phyloP scores from a whole-genome alignment of 2,113 vertebrate genomes.

The Pycnonotus jocosus region DNA sequence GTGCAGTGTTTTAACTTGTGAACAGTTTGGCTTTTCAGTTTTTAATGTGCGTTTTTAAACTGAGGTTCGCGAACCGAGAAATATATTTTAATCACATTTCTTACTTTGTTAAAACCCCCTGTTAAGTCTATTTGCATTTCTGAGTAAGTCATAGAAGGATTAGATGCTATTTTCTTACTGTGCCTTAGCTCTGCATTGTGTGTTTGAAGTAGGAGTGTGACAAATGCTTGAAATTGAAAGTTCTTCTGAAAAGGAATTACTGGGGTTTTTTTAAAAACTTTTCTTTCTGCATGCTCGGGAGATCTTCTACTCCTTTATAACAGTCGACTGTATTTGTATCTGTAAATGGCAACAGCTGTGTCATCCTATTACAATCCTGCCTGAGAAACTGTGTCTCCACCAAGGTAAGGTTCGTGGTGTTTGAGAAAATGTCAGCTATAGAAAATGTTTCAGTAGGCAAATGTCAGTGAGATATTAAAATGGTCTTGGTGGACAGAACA shows the following conservation, averaged over 20 bases:
- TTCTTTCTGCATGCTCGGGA: not conserved
- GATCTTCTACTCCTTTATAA: not conserved
- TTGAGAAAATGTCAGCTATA: not conserved
- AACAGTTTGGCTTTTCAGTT: not conserved
- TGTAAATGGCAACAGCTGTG: not conserved
- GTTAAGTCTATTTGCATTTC: not conserved
- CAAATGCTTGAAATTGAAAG: conserved; percentile 2
- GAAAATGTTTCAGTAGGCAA: not conserved
- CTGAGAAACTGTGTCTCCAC: not conserved
- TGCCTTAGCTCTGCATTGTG: not conserved
- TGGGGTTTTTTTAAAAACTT: not conserved
- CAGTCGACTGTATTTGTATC: not conserved
- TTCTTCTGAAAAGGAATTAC: not conserved
- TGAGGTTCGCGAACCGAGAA: not conserved
- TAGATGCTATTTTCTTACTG: not conserved
- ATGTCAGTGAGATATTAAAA: not conserved
- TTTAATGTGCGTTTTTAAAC: not conserved
- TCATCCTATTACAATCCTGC: not conserved
- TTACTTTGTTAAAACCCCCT: not conserved
- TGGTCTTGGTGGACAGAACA: not conserved
- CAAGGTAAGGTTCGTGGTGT: not conserved
- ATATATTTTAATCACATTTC: not conserved
- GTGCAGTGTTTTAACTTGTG: not conserved
- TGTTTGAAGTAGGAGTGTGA: conserved; percentile 8
- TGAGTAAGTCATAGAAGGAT: not conserved